Conservation (phyloP, 2,113 vertebrate genomes). For the Oryzias curvinotus region DNA sequence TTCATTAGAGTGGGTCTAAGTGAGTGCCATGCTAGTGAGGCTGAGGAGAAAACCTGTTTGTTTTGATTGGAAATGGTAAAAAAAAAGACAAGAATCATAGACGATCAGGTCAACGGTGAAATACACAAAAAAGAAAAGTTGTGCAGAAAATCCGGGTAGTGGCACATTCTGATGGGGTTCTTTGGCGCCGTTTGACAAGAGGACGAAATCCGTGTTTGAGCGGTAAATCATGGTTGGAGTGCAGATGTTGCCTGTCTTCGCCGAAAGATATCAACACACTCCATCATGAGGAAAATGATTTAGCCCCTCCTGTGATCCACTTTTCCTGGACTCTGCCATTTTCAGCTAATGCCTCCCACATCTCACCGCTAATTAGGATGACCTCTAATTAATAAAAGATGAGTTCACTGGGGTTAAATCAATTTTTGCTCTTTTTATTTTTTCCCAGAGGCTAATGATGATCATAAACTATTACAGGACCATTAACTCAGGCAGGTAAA, state of each 20-base stretch:
- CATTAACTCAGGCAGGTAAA: conserved; percentile 70
- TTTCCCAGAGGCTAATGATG: conserved; percentile 68
- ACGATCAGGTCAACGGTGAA: no score
- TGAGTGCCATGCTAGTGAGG: conserved; percentile 4
- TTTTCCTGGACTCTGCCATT: conserved; percentile 50
- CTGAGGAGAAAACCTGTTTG: conserved; percentile 17
- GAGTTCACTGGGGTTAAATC: conserved; percentile 72
- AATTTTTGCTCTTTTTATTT: conserved; percentile 56
- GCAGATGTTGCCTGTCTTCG: conserved; percentile 44
- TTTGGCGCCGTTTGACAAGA: no score
- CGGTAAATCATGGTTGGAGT: background rate
- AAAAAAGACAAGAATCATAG: conserved; percentile 13
- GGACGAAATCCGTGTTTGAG: no score
- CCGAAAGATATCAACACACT: conserved; percentile 27
- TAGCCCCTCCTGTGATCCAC: conserved; percentile 19
- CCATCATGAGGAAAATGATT: conserved; percentile 57
- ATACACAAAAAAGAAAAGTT: no score
- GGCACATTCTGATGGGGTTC: no score
- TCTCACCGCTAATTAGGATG: conserved; percentile 68
- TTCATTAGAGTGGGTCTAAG: background rate
- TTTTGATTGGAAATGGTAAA: background rate
- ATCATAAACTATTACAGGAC: conserved; percentile 72
- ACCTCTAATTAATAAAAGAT: conserved; percentile 73
- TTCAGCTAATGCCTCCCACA: conserved; percentile 58
- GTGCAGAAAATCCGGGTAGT: no score